Conservation (phyloP, 2,113 vertebrate species). For the Elaphurus davidianus region DNA sequence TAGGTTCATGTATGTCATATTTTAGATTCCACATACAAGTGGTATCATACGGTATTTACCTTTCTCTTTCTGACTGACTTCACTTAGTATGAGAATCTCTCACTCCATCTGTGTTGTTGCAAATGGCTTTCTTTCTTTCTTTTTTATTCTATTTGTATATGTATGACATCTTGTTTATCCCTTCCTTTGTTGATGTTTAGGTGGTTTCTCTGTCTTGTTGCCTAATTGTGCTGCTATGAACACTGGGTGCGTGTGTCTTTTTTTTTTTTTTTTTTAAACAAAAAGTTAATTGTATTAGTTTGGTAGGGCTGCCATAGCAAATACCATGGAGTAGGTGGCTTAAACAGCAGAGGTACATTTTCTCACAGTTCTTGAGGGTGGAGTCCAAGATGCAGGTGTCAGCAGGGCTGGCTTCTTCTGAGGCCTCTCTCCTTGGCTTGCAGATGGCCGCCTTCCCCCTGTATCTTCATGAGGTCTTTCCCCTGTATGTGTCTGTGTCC, state of each 20-base stretch:
- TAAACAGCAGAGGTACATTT: background rate
- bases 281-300: background rate
- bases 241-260: background rate
- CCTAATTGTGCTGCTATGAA: background rate
- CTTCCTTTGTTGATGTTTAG: background rate
- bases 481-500: background rate
- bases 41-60: background rate
- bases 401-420: background rate
- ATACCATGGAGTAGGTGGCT: background rate
- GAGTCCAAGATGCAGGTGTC: background rate
- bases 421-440: background rate
- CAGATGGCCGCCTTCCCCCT: background rate
- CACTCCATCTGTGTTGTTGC: accelerated
- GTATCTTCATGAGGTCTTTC: background rate
- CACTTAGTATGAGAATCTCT: background rate
- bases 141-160: background rate
- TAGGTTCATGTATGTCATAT: background rate
- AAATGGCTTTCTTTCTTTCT: background rate
- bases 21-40: background rate
- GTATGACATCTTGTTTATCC: background rate
- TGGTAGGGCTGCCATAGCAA: background rate
- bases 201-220: background rate
- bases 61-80: background rate
- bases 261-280: background rate
- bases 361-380: background rate